A percentile compares a stretch with the other conserved stretches of the same genome.
Evolutionary conservation across 2,888 invertebrate genomes (phyloP).

Genomic region (Athalia rosae): DNA sequence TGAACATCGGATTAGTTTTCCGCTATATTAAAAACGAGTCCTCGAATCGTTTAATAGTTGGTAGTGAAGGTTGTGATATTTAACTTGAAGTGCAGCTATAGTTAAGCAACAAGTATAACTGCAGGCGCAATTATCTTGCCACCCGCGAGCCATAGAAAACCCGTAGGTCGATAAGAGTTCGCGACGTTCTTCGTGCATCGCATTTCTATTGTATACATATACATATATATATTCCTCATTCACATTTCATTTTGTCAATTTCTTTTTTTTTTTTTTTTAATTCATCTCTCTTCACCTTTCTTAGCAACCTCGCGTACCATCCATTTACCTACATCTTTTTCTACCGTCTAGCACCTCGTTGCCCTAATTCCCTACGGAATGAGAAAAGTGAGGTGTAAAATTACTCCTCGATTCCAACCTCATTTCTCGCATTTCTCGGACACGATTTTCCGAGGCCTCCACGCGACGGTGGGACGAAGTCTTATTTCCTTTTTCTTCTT

Average conservation of each 20-base stretch:
- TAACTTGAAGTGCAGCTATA: not conserved
- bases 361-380: not conserved
- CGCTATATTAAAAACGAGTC: too few species aligned
- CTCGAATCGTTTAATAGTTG: too few species aligned
- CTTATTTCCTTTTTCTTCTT: too few species aligned
- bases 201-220: not conserved
- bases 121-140: constrained; percentile 3
- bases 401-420: not conserved
- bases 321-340: too few species aligned
- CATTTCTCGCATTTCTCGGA: not conserved
- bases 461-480: too few species aligned
- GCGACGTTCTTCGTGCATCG: constrained; percentile 7
- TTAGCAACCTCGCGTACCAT: too few species aligned
- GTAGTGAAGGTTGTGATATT: too few species aligned
- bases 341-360: not conserved
- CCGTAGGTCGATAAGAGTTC: constrained; percentile 10
- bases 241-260: not conserved
- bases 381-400: constrained; percentile 10
- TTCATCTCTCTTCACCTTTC: not conserved
- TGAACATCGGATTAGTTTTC: too few species aligned
- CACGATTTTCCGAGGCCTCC: too few species aligned
- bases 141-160: not conserved
- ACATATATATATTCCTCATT: not conserved
- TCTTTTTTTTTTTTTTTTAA: not conserved
- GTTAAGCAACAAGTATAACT: constrained; percentile 33